Evolutionary conservation across 2,113 vertebrate species (phyloP), one percentile per base, ranked within the genome.

Genomic region (Anoplopoma fimbria): DNA sequence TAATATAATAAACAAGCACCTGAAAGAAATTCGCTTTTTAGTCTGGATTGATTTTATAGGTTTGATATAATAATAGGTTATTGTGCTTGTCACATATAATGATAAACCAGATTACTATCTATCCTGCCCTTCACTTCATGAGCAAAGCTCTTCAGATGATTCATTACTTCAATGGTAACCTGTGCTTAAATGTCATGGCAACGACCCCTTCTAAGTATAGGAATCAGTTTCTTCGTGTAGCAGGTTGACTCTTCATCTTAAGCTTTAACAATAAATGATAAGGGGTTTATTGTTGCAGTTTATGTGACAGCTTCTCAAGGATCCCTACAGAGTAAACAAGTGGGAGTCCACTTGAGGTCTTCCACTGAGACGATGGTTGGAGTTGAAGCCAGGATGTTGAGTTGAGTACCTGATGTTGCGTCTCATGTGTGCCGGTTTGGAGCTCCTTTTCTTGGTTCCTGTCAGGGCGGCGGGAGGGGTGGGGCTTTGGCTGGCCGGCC

Each of bases 391-490:
- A 10, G 36, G 15, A 1, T 9, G 0, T 0, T 0, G n/a, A n/a
- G 14, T n/a, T 53, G 21, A 27, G 87, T 87, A 99, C 97, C 97
- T 95, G 94, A 99, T 99, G 93, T 99, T 99, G 83, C 97, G 97
- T 90, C 98, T 96, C 97, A 99, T 96, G 92, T 98, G 97, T 78
- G 95, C 93, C 8, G 97, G 96, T 92, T 98, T 99, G 93, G 94
- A 93, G 95, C 95, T 94, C 93, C 96, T 97, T 92, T 97, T 98
- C 95, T 96, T 97, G 87, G 85, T 85, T 91, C 93, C 93, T 82
- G 95, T 94, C 88, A 96, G 93, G 64, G 95, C 83, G 81, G 92
- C 75, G 86, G 94, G 94, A 92, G 91, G 93, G 92, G 91, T 87
- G 89, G 93, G 94, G 93, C 94, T 96, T 95, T 96, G 97, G 94